A percentile compares a stretch with the other conserved stretches of the same genome.
These are phyloP conservation scores for Mormyrops boulengeri DNA, from an alignment of 2,797 vertebrate species.

Conservation along the genomic window DNA sequence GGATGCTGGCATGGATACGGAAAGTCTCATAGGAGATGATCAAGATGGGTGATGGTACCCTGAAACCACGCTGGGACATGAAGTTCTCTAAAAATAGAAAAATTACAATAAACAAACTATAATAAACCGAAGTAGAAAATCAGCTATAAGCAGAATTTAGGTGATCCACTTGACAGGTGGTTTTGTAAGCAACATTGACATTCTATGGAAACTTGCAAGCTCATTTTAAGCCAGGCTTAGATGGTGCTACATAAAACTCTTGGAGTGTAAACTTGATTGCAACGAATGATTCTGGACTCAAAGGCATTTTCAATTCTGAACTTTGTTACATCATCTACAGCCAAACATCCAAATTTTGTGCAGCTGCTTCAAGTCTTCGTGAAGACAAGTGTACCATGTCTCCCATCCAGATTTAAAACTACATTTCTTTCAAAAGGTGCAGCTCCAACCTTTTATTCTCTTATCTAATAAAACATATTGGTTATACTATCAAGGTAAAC, in stretches of 20 bases:
- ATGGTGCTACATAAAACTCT: background rate
- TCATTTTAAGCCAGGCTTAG: background rate
- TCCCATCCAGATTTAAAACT: background rate
- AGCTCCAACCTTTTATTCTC: background rate
- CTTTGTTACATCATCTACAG: background rate
- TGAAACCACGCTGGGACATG: slow-evolving; percentile 77
- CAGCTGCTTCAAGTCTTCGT: background rate
- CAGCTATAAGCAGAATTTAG: background rate
- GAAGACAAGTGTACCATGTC: background rate
- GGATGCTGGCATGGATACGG: slow-evolving; percentile 77
- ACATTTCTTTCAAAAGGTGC: background rate
- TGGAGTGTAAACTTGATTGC: background rate
- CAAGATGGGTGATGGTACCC: slow-evolving; percentile 82
- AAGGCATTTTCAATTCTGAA: background rate
- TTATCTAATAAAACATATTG: background rate
- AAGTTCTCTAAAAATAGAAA: slow-evolving; percentile 67
- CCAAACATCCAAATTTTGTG: background rate
- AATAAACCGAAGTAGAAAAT: background rate
- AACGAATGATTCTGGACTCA: background rate
- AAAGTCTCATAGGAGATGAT: slow-evolving; percentile 98
- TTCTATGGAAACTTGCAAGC: background rate
- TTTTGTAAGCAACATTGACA: background rate
- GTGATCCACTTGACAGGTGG: background rate
- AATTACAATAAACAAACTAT: background rate
- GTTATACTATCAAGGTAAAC: background rate